Base-by-base conservation (phyloP, 1,140 invertebrate genomes). In the Microvelia longipes region DNA sequence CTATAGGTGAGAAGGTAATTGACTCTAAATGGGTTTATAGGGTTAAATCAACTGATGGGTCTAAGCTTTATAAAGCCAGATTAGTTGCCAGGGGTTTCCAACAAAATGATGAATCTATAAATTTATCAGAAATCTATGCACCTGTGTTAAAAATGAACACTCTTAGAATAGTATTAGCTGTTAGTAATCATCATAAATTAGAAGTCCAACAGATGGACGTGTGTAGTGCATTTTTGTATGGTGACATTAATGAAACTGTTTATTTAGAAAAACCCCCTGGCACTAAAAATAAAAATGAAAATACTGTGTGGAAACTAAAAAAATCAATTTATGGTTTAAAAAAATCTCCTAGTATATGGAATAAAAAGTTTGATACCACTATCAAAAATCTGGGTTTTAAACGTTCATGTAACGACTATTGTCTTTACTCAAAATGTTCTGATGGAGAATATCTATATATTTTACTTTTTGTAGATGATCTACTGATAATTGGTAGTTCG, bases 191-290 rank as follows among this genome's bases (percentile, higher is more conserved):
- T 60, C 70, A 68, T 25, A 27, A 77, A 78, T 61, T 67, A 2
- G 14, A 67, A 5, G 66, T 67, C 13, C 19, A 25, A 26, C 28
- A 19, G 5, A 76, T 79, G 71, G 79, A 77, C 71, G 73, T 80
- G 19, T 75, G 75, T 63, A 80, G 78, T 67, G 79, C 79, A 30
- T 80, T 79, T 76, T 71, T 80, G 2, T 73, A 81, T 73, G 78
- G 76, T 29, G 72, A 77, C 2, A 68, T 82, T 24, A 72, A 79
- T 29, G 75, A 78, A 74, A 74, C 79, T 5, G 72, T 80, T 64
- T 80, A 77, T 64, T 78, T 81, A 78, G 66, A 72, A 29, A 74
- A 76, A 73, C 79, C 78, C 69, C 76, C 76, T 72, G 72, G 71
- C n/a, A n/a, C n/a, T n/a, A n/a, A n/a, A n/a, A 11, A 5, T 50